Conservation (phyloP, 2,797 vertebrate species). For the Acridotheres tristis region DNA sequence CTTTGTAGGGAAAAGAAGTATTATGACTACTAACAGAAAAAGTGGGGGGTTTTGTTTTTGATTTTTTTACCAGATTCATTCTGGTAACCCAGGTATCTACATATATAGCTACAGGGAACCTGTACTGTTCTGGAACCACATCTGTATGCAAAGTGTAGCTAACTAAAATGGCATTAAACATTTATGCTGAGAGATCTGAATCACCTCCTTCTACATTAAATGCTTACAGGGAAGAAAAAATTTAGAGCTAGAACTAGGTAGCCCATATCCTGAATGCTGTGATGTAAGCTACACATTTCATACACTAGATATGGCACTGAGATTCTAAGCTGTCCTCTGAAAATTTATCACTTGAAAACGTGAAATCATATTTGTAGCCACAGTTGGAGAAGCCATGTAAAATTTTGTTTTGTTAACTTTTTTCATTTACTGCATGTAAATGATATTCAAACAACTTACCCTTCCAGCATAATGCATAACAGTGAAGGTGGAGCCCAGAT, state of each 20-base stretch:
- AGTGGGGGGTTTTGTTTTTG: fast-evolving
- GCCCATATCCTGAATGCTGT: neutral
- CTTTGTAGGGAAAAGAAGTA: neutral
- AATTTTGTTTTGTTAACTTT: neutral
- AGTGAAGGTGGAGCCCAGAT: slow-evolving; percentile 86
- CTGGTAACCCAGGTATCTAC: neutral
- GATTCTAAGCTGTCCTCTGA: neutral
- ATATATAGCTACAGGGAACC: neutral
- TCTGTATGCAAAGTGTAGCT: neutral
- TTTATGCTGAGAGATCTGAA: neutral
- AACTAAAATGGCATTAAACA: neutral
- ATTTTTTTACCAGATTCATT: neutral
- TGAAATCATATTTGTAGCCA: neutral
- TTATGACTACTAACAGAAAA: neutral
- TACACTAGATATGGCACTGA: neutral
- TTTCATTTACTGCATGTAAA: neutral
- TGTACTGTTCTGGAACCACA: neutral
- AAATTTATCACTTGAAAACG: neutral
- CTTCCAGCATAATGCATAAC: slow-evolving; percentile 89
- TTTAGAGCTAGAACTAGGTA: neutral
- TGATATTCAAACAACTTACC: slow-evolving; percentile 75
- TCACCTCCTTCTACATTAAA: neutral
- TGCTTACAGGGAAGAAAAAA: neutral
- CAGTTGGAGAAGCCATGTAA: neutral
- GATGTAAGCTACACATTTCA: neutral